Evolutionary conservation across 2,113 vertebrate genomes (phyloP).

Genomic region (Spizaetus ornatus): DNA sequence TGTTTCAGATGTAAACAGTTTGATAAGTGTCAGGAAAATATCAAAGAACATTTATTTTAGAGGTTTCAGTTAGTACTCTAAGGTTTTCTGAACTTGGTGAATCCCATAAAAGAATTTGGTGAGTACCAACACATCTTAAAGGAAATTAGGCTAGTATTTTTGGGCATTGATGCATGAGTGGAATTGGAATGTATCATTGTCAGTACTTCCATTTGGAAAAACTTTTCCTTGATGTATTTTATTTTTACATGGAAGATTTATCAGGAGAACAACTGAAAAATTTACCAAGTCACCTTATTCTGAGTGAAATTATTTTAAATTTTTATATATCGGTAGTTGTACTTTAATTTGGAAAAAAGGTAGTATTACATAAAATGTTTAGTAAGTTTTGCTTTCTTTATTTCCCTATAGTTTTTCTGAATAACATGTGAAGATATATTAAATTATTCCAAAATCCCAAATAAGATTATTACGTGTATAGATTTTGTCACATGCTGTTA

Average conservation of each 20-base stretch:
- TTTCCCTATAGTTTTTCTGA: not conserved
- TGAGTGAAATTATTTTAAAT: not conserved
- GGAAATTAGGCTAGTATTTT: not conserved
- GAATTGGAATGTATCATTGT: not conserved
- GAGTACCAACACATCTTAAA: not conserved
- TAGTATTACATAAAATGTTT: not conserved
- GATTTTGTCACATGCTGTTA: not conserved
- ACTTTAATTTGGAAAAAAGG: not conserved
- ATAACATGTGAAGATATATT: not conserved
- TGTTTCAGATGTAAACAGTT: not conserved
- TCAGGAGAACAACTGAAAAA: not conserved
- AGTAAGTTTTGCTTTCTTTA: not conserved
- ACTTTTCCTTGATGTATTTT: not conserved
- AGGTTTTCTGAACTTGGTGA: not conserved
- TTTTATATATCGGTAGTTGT: not conserved
- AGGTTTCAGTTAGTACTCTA: not conserved
- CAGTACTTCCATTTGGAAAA: not conserved
- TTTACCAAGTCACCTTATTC: not conserved
- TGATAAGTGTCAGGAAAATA: not conserved
- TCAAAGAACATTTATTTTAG: not conserved
- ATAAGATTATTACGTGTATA: not conserved
- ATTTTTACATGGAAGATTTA: not conserved
- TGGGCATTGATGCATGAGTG: not conserved
- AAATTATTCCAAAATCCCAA: not conserved
- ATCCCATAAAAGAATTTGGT: not conserved